A percentile compares a stretch with the other conserved stretches of the same genome.
These are phyloP conservation scores for Ochropacha duplaris DNA, from an alignment of 2,888 invertebrate species.

Conservation along the genomic window DNA sequence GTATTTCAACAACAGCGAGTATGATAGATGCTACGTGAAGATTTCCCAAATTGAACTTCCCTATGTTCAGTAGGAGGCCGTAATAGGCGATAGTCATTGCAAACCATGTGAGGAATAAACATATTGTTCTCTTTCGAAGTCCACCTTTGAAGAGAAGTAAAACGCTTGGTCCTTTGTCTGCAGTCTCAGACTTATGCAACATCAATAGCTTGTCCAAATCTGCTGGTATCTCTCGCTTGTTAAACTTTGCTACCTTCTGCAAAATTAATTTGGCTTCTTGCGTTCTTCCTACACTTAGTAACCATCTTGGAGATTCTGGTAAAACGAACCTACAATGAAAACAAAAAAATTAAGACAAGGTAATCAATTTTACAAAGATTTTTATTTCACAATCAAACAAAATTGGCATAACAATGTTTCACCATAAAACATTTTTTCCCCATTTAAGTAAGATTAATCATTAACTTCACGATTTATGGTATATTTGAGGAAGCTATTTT, in stretches of 20 bases:
- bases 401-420: too few species aligned
- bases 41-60: constrained; percentile 89
- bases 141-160: constrained; percentile 86
- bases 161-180: constrained; percentile 80
- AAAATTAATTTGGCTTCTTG: constrained; percentile 86
- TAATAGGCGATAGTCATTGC: constrained; percentile 90
- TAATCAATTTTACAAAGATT: not conserved
- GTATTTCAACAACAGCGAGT: constrained; percentile 89
- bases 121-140: constrained; percentile 86
- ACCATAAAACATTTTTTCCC: not conserved
- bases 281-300: constrained; percentile 87
- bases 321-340: constrained; percentile 85
- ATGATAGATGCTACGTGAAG: constrained; percentile 89
- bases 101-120: constrained; percentile 89
- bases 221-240: constrained; percentile 84
- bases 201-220: constrained; percentile 87
- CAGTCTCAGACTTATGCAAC: constrained; percentile 70
- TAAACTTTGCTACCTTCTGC: constrained; percentile 85
- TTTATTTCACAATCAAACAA: not conserved
- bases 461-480: not conserved
- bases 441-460: not conserved
- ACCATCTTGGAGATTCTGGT: constrained; percentile 92
- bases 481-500: not conserved
- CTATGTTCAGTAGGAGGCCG: constrained; percentile 87
- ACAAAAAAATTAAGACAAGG: not conserved